Conservation (phyloP, 2,113 vertebrate genomes). For the Morone saxatilis region DNA sequence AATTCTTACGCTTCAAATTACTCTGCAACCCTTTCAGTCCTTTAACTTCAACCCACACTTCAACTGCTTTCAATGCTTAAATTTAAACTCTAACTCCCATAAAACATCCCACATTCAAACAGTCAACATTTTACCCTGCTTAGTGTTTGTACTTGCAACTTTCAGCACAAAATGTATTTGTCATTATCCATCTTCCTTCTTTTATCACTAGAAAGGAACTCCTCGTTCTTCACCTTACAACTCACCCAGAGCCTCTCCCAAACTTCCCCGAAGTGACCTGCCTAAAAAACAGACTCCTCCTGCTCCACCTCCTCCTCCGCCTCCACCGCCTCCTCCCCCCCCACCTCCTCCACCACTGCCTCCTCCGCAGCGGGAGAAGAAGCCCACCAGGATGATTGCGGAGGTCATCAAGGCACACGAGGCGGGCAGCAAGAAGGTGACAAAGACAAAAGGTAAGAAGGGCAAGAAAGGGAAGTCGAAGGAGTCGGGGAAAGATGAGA, state of each 20-base stretch:
- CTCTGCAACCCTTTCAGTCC: no score
- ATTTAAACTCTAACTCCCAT: no score
- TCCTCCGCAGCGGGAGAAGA: constrained; percentile 60
- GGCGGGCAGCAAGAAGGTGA: constrained; percentile 80
- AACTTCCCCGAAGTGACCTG: constrained; percentile 72
- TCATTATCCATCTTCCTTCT: not conserved
- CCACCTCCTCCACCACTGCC: constrained; percentile 67
- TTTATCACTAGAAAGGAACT: constrained; percentile 81
- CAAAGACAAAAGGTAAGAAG: constrained; percentile 88
- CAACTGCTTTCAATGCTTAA: no score
- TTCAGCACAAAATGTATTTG: not conserved
- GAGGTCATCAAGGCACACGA: constrained; percentile 95
- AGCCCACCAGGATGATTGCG: constrained; percentile 92
- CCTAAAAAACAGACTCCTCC: constrained; percentile 78
- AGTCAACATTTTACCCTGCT: not conserved
- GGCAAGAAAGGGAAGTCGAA: constrained; percentile 77
- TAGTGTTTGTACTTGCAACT: not conserved
- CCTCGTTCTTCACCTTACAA: constrained; percentile 89
- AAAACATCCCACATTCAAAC: no score
- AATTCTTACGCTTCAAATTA: no score
- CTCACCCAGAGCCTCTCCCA: constrained; percentile 91
- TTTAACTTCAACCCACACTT: no score
- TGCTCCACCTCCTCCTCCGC: constrained; percentile 67
- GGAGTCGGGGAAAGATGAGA: constrained; percentile 76
- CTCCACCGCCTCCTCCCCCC: constrained; percentile 75